Base-by-base conservation (phyloP, 2,888 invertebrate genomes). In the Drosophila colorata region DNA sequence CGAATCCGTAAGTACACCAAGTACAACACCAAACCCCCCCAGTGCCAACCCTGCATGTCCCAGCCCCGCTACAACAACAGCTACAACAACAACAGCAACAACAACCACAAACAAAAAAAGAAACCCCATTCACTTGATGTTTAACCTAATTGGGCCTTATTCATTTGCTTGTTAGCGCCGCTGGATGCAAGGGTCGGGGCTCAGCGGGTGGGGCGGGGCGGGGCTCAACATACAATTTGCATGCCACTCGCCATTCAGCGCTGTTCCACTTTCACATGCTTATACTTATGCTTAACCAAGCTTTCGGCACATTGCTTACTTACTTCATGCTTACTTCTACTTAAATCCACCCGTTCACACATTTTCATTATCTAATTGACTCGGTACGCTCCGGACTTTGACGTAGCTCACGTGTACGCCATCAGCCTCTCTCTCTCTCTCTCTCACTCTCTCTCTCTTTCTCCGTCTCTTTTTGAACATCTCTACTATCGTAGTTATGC, bases 1-100 rank as follows among this genome's bases (percentile, higher is more conserved):
- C 79, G 92, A 92, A 88, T 91, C 92, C 87, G 92, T 92, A 92
- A 91, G 91, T 91, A 90, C 89, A 67, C 77, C 67, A 71, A 74
- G 80, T 77, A 69, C 69, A 69, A 47, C 18, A 47, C 66, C 52
- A 38, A 51, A 14, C 47, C 52, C 49, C 20, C 35, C 49, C 18
- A 47, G 51, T 59, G 72, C 64, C 52, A 63, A 59, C 38, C 49
- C 59, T 49, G 58, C 77, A 65, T 68, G 56, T 48, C 49, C 35
- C 48, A 58, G 61, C 52, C 56, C 52, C 60, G 37, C 41, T 56
- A 57, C 37, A 58, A 49, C 58, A 40, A 60, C 61, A 57, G 33
- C 66, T 52, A 49, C n/a, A 46, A 60, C 61, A 57, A 37, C 66
- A 55, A 49, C n/a, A 46, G 37, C 33, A 41, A 48, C 14, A 33